Percentiles rank a stretch among this genome's conserved stretches.
Conservation (phyloP, 2,888 invertebrate species). For the Apodemia duryi region DNA sequence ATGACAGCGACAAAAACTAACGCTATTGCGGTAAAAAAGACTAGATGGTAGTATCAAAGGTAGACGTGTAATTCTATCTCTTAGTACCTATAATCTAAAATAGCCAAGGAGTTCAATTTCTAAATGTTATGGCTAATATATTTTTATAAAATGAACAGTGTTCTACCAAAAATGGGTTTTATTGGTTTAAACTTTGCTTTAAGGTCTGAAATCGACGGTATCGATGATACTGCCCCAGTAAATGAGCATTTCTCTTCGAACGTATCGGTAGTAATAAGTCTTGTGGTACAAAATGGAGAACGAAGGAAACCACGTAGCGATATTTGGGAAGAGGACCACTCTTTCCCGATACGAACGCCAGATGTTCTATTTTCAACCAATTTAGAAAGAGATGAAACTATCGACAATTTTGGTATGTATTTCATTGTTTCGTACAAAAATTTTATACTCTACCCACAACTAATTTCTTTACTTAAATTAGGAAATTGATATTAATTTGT, state of each 20-base stretch:
- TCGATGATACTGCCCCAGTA: slow-evolving; percentile 81
- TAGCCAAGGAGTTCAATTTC: no score
- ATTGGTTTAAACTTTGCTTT: neutral
- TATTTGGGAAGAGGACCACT: slow-evolving; percentile 87
- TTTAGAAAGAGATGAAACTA: slow-evolving; percentile 89
- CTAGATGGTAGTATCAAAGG: no score
- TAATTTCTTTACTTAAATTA: no score
- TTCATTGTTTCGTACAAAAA: no score
- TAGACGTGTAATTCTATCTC: no score
- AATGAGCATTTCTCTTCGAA: slow-evolving; percentile 85
- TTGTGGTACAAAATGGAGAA: slow-evolving; percentile 85
- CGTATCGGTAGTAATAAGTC: slow-evolving; percentile 84
- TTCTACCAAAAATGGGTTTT: neutral
- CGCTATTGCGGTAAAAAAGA: no score
- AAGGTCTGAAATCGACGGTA: slow-evolving; percentile 88
- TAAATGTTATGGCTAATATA: no score
- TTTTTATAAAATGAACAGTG: no score
- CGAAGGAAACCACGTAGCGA: slow-evolving; percentile 83
- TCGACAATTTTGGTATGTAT: slow-evolving; percentile 87
- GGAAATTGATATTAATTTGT: no score
- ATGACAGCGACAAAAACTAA: no score
- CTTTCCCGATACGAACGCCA: slow-evolving; percentile 61
- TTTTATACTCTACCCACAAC: no score
- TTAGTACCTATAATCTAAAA: no score
- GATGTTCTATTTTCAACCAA: slow-evolving; percentile 86